Evolutionary conservation across 2,113 vertebrate genomes (phyloP).

Genomic region (Solenodon paradoxus): DNA sequence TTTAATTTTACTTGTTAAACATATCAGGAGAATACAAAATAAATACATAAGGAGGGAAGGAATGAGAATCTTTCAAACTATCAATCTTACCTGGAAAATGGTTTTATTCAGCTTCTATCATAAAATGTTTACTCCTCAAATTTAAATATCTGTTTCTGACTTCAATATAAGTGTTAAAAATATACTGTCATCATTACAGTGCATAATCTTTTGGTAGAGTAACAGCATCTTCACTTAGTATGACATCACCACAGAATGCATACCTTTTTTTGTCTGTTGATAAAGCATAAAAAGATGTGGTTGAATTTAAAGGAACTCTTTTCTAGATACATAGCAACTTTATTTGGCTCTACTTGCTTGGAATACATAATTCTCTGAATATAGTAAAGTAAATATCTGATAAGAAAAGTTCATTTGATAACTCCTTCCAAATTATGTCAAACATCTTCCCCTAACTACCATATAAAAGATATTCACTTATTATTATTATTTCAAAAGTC

Average conservation of each 20-base stretch:
- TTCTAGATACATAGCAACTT: slow-evolving; percentile 3
- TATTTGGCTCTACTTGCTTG: slow-evolving; percentile 18
- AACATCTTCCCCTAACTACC: background rate
- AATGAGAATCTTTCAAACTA: background rate
- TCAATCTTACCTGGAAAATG: background rate
- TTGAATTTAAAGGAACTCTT: background rate
- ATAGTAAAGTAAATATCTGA: background rate
- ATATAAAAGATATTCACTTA: background rate
- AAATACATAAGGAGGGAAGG: background rate
- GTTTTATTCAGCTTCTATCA: background rate
- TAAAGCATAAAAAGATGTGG: slow-evolving; percentile 12
- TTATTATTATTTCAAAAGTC: background rate
- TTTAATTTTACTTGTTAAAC: slow-evolving; percentile 42
- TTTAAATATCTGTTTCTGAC: slow-evolving; percentile 8
- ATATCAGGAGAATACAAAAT: background rate
- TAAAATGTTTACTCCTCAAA: background rate
- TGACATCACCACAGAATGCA: background rate
- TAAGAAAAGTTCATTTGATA: slow-evolving; percentile 26
- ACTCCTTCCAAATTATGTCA: slow-evolving; percentile 46
- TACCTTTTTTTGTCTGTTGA: background rate
- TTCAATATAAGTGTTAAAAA: slow-evolving; percentile 28
- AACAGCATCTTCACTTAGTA: background rate
- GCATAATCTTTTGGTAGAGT: background rate
- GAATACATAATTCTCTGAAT: background rate
- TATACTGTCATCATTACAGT: background rate